Percentiles rank a stretch among this genome's conserved stretches.
Evolutionary conservation across 1,140 invertebrate genomes (phyloP).

Genomic region (Zaprionus taronus): DNA sequence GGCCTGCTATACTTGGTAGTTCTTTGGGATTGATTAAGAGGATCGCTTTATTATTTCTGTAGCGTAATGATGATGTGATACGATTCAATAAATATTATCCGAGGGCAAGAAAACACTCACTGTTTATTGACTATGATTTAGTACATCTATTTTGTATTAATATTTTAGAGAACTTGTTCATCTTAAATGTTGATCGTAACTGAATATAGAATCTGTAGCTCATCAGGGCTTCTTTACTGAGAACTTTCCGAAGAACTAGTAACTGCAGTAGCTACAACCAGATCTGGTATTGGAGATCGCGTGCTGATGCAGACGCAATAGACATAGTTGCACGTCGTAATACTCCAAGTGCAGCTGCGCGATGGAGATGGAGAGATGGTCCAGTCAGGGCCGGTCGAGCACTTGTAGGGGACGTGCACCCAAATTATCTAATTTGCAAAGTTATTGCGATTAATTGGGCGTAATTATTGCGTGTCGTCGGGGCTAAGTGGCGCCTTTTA

Average conservation of each 20-base stretch:
- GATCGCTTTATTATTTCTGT: conserved; percentile 3
- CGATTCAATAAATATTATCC: conserved; percentile 3
- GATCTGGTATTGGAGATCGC: conserved; percentile 44
- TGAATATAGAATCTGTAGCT: no score
- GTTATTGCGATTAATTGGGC: conserved; percentile 82
- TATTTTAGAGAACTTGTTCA: no score
- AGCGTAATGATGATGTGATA: not conserved
- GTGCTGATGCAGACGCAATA: conserved; percentile 33
- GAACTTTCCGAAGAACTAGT: not conserved
- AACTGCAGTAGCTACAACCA: not conserved
- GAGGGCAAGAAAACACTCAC: no score
- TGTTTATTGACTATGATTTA: no score
- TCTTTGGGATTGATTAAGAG: not conserved
- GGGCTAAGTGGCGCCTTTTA: conserved; percentile 78
- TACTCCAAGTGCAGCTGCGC: conserved; percentile 15
- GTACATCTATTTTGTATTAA: no score
- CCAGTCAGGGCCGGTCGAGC: conserved; percentile 8
- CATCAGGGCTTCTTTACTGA: no score
- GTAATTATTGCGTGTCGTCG: conserved; percentile 81
- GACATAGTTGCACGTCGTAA: conserved; percentile 36
- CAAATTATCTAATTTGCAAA: conserved; percentile 83
- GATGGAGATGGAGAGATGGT: conserved; percentile 45
- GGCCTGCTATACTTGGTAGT: not conserved
- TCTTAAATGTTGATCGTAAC: no score
- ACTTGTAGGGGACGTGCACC: conserved; percentile 39